Evolutionary conservation across 2,797 vertebrate species (phyloP), one percentile per base, ranked within the genome.

Genomic region (Coluber constrictor): DNA sequence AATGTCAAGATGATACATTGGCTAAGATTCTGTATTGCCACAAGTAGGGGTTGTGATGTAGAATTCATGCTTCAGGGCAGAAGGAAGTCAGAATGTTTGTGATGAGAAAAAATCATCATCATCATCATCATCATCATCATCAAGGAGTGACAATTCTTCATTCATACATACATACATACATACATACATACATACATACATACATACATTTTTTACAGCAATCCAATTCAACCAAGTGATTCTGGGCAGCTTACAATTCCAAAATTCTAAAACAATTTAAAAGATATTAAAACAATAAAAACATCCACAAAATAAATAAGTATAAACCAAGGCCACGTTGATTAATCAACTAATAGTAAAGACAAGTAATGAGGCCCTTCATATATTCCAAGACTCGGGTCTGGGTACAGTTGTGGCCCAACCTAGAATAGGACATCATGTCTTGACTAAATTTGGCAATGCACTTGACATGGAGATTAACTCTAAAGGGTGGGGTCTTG

Each of bases 1-100:
- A 91, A 94, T 94, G 87, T 92, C 91, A 94, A 93, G 47, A 95
- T 92, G 87, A 23, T 32, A 87, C 8, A n/a, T 70, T 66, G 16
- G 10, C 37, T 66, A 86, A 57, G 59, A 63, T 55, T 60, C 37
- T 18, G 59, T 25, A 88, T 37, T 59, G 20, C n/a, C n/a, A 88
- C 0, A 1, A 83, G 23, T 90, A 57, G 54, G 18, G 79, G 3
- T 79, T 56, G 37, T 56, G 32, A 43, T 15, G 27, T 25, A 55
- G 56, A 55, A 47, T 23, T 55, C 59, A 63, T 29, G 4, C 16
- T 60, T 43, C 27, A 54, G 32, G 18, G 47, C 32, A 66, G 59
- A 70, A 51, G 43, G 79, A 88, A 43, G 57, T 29, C 4, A 47
- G 43, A 25, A 9, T n/a, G 32, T 37, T 32, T 83, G 56, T 15